These are phyloP conservation scores for Falcunculus frontatus DNA, from an alignment of 2,113 vertebrate species.

Conservation along the genomic window DNA sequence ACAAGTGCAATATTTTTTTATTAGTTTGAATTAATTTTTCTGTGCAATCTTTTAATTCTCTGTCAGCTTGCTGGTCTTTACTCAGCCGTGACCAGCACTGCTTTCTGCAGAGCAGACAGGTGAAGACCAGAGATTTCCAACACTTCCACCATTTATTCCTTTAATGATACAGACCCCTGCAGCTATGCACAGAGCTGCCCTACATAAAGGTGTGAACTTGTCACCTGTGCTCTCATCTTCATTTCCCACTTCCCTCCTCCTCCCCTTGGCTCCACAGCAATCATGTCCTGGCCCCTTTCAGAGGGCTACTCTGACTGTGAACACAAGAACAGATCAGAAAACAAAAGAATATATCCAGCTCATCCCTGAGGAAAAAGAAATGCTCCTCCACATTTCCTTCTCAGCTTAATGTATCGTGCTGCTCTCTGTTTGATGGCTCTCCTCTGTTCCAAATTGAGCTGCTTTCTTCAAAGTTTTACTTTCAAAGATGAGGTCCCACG, in stretches of 20 bases:
- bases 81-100: not conserved
- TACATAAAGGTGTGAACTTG: constrained; percentile 61
- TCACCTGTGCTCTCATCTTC: constrained; percentile 51
- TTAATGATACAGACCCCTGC: constrained; percentile 3
- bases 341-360: constrained; percentile 27
- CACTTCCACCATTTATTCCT: not conserved
- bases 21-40: not conserved
- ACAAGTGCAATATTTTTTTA: not conserved
- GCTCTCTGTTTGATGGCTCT: not conserved
- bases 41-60: not conserved
- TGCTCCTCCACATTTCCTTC: not conserved
- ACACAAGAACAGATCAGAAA: constrained; percentile 42
- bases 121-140: constrained; percentile 20
- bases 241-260: constrained; percentile 34
- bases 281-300: not conserved
- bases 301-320: constrained; percentile 6
- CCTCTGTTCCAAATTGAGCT: constrained; percentile 32
- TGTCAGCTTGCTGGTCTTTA: not conserved
- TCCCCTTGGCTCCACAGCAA: not conserved
- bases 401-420: not conserved
- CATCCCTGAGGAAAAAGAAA: not conserved
- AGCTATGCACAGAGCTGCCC: constrained; percentile 33
- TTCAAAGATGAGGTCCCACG: not conserved
- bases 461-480: constrained; percentile 27
- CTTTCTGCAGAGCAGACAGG: not conserved